Base-by-base conservation (phyloP, 2,888 invertebrate genomes). In the Tethea ocularis region DNA sequence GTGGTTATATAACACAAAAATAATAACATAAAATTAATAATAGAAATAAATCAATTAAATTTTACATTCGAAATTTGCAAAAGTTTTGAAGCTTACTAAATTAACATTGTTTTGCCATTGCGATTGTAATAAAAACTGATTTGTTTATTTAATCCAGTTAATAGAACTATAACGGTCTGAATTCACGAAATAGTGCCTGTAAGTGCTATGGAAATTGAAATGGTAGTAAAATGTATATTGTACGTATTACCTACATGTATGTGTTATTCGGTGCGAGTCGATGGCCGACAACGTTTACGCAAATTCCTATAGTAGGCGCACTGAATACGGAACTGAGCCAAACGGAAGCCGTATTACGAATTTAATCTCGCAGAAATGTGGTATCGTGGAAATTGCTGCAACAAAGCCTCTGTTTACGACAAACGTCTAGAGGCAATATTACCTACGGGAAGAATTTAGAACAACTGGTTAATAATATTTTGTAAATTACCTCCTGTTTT, bases 331-430 rank as follows among this genome's bases (percentile, higher is more conserved):
- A 78, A 76, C 79, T 57, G 83, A 83, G 87, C 80, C 83, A 84
- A 86, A 84, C 86, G 80, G 84, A 84, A 83, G 83, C 80, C 84
- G 83, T 87, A 88, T 88, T 89, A 88, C 88, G 87, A 90, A 89
- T 91, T 91, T 91, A 91, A 91, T 91, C 89, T 90, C 87, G 86
- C 86, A 87, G 88, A 90, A 89, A 89, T 90, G 91, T 84, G 88
- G 87, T 89, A 88, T 86, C 83, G 86, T 80, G 83, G 33, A 84
- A 87, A 89, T 89, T 89, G 91, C 87, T 79, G 82, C 86, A 83
- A 84, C 85, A 83, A 82, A 84, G 80, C 80, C 77, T 72, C 83
- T 89, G 87, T 89, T 88, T 88, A 88, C 87, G 87, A 85, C 86
- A 82, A 84, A 80, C 78, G 78, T 77, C 78, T 78, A 77, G 72